A percentile compares a stretch with the other conserved stretches of the same genome.
Conservation (phyloP, 1,140 invertebrate species). For the Trichonephila clavata region DNA sequence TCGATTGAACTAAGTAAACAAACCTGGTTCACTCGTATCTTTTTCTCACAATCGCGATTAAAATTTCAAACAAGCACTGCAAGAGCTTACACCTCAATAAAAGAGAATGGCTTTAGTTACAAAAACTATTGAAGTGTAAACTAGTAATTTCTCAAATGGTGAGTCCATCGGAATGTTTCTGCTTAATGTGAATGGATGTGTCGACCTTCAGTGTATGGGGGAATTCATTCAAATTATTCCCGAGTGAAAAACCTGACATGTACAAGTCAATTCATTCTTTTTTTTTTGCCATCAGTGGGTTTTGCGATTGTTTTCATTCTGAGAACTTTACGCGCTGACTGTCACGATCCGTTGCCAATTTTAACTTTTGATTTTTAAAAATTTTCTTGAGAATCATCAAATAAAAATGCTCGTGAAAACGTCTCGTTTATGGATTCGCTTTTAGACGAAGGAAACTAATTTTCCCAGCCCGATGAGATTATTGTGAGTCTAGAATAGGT, state of each 20-base stretch:
- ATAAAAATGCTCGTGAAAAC: neutral
- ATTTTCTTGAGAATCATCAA: neutral
- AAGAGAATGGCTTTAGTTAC: too few relatives aligned
- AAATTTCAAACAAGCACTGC: too few relatives aligned
- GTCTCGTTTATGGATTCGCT: neutral
- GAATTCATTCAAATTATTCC: neutral
- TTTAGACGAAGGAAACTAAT: neutral
- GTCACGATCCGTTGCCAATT: too few relatives aligned
- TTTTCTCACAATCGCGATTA: too few relatives aligned
- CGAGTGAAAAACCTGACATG: neutral
- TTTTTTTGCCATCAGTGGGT: neutral
- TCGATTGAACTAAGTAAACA: too few relatives aligned
- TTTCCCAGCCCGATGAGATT: neutral
- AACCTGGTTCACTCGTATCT: too few relatives aligned
- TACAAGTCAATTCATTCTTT: neutral
- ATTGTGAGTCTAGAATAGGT: neutral
- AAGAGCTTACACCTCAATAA: too few relatives aligned
- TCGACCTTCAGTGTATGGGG: neutral
- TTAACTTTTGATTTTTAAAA: conserved; percentile 4
- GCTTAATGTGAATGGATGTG: too few relatives aligned
- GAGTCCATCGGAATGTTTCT: too few relatives aligned
- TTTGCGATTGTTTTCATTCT: neutral
- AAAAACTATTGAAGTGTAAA: too few relatives aligned
- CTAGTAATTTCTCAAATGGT: too few relatives aligned
- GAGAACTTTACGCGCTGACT: too few relatives aligned